Conservation (phyloP, 2,888 invertebrate genomes). For the Calameuta filiformis region DNA sequence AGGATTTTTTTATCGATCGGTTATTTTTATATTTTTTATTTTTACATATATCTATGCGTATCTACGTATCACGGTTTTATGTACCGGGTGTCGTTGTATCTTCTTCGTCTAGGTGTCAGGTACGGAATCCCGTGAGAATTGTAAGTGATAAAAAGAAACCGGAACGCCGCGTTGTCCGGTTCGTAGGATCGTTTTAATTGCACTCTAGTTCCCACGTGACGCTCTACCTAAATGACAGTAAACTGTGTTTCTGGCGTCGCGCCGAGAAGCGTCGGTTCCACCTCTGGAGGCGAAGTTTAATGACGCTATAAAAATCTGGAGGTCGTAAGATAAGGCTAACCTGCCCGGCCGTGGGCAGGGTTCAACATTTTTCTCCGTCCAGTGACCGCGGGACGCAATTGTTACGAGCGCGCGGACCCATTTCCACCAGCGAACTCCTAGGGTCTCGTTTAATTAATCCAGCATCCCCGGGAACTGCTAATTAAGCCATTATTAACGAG, state of each 20-base stretch:
- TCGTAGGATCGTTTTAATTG: slow-evolving; percentile 20
- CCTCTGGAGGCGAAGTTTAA: slow-evolving; percentile 52
- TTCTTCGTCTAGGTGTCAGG: no score
- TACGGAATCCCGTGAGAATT: no score
- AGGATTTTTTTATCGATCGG: no score
- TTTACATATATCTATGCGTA: neutral
- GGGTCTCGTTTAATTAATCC: neutral
- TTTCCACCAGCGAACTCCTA: neutral
- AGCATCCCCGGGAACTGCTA: no score
- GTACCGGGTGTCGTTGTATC: no score
- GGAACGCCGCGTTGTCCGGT: no score
- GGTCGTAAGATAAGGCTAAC: slow-evolving; percentile 51
- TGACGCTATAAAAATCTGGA: slow-evolving; percentile 57
- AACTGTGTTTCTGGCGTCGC: neutral
- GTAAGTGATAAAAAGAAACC: no score
- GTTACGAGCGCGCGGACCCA: slow-evolving; percentile 29
- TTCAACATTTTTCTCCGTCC: slow-evolving; percentile 43
- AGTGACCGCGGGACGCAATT: slow-evolving; percentile 43
- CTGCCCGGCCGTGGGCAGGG: slow-evolving; percentile 24
- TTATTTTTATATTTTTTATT: no score
- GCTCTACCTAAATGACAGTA: slow-evolving; percentile 3
- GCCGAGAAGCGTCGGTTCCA: slow-evolving; percentile 33
- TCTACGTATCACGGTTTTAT: neutral
- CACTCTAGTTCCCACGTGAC: slow-evolving; percentile 45
- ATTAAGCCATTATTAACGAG: no score